These are phyloP conservation scores for Ardeotis arabs DNA, from an alignment of 2,113 vertebrate genomes.

Conservation along the genomic window DNA sequence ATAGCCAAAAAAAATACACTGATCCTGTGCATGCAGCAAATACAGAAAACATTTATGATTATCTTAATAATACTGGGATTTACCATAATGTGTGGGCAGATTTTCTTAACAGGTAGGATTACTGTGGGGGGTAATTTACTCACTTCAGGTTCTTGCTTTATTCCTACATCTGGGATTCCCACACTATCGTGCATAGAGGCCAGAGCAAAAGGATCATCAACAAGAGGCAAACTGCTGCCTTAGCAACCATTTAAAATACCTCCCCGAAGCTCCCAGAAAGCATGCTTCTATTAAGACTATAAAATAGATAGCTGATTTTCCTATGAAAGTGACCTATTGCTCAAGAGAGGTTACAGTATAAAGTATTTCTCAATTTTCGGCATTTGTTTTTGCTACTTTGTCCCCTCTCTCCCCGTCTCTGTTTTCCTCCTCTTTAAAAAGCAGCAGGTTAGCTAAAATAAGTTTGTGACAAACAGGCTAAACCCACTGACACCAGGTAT, in stretches of 20 bases:
- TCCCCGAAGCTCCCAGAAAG: neutral
- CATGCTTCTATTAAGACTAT: neutral
- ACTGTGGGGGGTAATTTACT: neutral
- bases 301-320: neutral
- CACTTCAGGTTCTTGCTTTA: neutral
- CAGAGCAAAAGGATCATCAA: neutral
- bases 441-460: neutral
- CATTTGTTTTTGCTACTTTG: neutral
- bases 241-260: constrained; percentile 18
- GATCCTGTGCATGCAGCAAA: neutral
- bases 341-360: neutral
- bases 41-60: neutral
- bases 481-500: neutral
- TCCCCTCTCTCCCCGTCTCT: neutral
- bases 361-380: neutral
- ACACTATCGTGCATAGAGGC: neutral
- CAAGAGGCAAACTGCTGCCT: neutral
- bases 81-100: neutral
- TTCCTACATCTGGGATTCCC: neutral
- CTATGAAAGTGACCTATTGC: neutral
- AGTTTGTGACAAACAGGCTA: neutral
- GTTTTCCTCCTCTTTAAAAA: neutral
- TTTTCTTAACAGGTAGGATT: constrained; percentile 8
- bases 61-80: neutral
- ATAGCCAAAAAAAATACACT: neutral